Conservation (phyloP, 2,797 vertebrate species). For the Tragopan temminckii region DNA sequence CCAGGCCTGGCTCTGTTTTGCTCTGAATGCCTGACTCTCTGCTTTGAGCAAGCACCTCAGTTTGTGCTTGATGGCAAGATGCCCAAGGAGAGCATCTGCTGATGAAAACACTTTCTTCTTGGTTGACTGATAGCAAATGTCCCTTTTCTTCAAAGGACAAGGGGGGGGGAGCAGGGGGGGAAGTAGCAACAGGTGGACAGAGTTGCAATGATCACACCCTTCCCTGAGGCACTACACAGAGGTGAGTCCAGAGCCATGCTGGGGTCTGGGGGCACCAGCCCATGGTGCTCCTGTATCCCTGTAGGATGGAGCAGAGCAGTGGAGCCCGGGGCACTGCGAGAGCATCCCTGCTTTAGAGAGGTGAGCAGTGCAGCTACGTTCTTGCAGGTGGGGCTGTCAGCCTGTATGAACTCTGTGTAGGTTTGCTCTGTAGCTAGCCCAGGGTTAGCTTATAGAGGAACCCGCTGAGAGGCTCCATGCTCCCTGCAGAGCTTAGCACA, state of each 20-base stretch:
- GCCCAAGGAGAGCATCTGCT: neutral
- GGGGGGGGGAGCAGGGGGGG: fast-evolving
- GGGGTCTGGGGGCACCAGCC: neutral
- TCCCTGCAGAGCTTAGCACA: neutral
- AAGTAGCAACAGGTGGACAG: neutral
- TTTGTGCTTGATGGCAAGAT: neutral
- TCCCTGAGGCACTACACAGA: neutral
- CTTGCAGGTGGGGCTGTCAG: neutral
- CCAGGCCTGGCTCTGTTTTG: neutral
- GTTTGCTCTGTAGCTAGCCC: neutral
- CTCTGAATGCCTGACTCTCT: neutral
- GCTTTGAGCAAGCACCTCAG: neutral
- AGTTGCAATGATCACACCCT: neutral
- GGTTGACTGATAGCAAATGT: neutral
- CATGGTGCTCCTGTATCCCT: neutral
- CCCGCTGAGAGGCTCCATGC: neutral
- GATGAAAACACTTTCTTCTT: neutral
- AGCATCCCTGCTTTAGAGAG: neutral
- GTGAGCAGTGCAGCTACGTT: neutral
- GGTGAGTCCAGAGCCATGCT: neutral
- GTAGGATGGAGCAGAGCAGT: neutral
- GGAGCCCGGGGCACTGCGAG: fast-evolving
- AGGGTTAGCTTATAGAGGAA: neutral
- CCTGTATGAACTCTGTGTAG: neutral
- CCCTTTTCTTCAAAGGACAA: neutral